Evolutionary conservation across 2,113 vertebrate genomes (phyloP).

Genomic region (Trochalopteron elliotii): DNA sequence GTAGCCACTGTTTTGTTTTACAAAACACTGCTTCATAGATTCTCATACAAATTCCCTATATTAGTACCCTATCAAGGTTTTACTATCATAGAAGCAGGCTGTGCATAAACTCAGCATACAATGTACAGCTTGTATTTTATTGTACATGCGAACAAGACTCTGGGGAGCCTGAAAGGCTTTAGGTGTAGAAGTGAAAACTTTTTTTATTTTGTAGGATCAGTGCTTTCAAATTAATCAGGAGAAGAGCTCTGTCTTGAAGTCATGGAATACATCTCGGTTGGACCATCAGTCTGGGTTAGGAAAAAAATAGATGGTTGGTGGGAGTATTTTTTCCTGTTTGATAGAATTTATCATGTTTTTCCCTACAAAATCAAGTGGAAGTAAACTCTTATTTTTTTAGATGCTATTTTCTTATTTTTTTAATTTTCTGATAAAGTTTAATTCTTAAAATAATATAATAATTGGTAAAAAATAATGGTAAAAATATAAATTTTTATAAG

Average conservation of each 20-base stretch:
- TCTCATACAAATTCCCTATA: background rate
- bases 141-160: background rate
- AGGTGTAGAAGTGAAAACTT: background rate
- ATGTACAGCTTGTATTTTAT: background rate
- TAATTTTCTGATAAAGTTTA: background rate
- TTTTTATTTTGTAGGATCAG: background rate
- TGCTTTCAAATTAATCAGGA: background rate
- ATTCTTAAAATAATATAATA: background rate
- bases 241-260: background rate
- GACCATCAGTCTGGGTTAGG: background rate
- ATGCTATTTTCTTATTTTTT: background rate
- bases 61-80: background rate
- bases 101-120: background rate
- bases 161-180: background rate
- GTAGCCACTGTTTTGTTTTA: background rate
- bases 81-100: background rate
- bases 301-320: background rate
- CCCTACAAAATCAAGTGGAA: background rate
- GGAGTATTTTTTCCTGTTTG: background rate
- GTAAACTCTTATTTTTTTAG: background rate
- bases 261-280: background rate
- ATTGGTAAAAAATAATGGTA: background rate
- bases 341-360: background rate
- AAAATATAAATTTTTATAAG: background rate
- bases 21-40: background rate